Evolutionary conservation across 2,113 vertebrate species (phyloP).

Genomic region (Muscicapa adusta): DNA sequence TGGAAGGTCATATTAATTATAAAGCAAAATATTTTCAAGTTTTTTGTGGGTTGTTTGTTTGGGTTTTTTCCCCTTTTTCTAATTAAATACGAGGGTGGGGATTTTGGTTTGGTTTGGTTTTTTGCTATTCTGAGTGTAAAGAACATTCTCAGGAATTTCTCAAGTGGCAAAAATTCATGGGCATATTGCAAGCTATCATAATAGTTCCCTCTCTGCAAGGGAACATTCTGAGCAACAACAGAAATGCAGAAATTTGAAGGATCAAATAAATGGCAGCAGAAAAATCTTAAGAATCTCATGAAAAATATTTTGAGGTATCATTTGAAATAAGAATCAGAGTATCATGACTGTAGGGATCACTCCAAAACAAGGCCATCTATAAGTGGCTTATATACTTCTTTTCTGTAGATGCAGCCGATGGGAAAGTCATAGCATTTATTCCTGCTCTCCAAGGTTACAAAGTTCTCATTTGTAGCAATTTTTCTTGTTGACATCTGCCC

Average conservation of each 20-base stretch:
- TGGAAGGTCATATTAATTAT: neutral
- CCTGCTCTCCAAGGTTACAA: neutral
- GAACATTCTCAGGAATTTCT: neutral
- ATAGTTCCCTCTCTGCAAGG: neutral
- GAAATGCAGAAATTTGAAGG: neutral
- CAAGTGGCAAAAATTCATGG: neutral
- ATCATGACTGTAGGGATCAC: neutral
- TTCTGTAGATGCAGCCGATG: neutral
- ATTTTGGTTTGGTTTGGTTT: neutral
- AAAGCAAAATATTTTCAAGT: neutral
- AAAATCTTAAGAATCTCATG: neutral
- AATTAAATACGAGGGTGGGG: neutral
- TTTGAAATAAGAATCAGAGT: neutral
- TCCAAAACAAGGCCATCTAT: neutral
- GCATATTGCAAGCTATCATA: neutral
- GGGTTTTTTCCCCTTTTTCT: neutral
- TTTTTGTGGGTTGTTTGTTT: neutral
- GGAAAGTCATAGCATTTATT: constrained; percentile 4
- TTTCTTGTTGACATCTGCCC: neutral
- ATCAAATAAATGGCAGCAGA: neutral
- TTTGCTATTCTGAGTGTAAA: neutral
- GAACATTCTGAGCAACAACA: neutral
- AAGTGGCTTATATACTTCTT: neutral
- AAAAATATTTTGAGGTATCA: neutral
- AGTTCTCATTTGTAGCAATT: constrained; percentile 23